Evolutionary conservation across 1,140 invertebrate species (phyloP), one percentile per base, ranked within the genome.

Genomic region (Drosophila carrolli): DNA sequence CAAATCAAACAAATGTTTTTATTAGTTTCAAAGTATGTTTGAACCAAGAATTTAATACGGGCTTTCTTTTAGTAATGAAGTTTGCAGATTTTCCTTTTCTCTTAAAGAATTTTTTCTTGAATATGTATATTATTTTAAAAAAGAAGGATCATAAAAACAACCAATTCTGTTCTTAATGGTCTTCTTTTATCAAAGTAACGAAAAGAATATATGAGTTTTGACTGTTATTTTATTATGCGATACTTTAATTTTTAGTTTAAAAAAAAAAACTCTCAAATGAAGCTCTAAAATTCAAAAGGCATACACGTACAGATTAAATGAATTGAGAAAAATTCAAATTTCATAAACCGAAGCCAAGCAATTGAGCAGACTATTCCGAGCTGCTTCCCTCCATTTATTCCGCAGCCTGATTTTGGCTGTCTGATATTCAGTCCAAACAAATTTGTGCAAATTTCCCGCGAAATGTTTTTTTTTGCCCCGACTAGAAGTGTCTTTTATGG

Each of bases 341-440:
- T 44, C 16, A 16, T 44, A 35, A 8, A 59, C 13, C 27, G 10
- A 63, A 43, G 11, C n/a, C 29, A 51, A 43, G 60, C 16, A 32
- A 44, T 65, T n/a, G 1, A 65, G 23, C 37, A 19, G 47, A 44
- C 58, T 65, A 29, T 44, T 53, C 32, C 65, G 43, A 44, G 27
- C 40, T 38, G 27, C 27, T 71, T 40, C 43, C 19, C 63, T 38
- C 27, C 37, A 35, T 51, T 66, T 51, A 29, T 35, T 19, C 16
- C 10, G 6, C 13, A 27, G 3, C 55, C 10, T 23, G 29, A 47
- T 32, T 5, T 35, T 16, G 29, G 9, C 43, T 41, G n/a, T 37
- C 51, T 23, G 11, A 54, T 35, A 44, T 6, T 44, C 41, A 10
- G 11, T 5, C 11, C 46, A 53, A 40, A 94, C 92, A 58, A 73